Evolutionary conservation across 92 coral and sea anemone species (phyloP).

Genomic region (Meandrina meandrites): DNA sequence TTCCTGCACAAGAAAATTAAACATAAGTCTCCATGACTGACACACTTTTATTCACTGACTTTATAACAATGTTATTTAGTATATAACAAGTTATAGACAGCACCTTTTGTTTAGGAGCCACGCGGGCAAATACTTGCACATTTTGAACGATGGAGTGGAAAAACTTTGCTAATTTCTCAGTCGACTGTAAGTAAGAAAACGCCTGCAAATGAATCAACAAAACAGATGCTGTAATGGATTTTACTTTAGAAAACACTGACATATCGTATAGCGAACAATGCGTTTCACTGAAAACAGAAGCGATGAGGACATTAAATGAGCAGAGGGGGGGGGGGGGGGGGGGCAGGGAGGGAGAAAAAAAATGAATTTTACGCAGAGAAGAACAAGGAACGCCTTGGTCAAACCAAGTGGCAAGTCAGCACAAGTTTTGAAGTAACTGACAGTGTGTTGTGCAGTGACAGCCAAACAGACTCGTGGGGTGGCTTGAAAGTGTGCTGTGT

Average conservation of each 20-base stretch:
- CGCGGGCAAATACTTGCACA: conserved; percentile 93
- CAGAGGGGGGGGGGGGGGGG: neutral
- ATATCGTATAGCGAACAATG: neutral
- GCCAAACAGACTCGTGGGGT: neutral
- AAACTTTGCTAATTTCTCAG: conserved; percentile 52
- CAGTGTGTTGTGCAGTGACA: neutral
- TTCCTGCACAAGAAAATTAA: conserved; percentile 52
- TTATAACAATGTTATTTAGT: neutral
- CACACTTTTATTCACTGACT: neutral
- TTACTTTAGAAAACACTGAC: neutral
- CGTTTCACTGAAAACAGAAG: neutral
- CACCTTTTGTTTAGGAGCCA: conserved; percentile 98
- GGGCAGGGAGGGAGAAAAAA: neutral
- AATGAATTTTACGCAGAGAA: neutral
- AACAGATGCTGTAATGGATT: neutral
- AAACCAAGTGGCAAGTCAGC: neutral
- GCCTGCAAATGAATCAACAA: conserved; percentile 65
- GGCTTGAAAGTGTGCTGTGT: no score
- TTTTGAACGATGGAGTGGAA: conserved; percentile 72
- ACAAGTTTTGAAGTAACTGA: neutral
- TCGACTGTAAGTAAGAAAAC: conserved; percentile 73
- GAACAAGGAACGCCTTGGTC: neutral
- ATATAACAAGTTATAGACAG: neutral
- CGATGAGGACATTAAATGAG: no score
- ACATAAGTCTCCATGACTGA: neutral